phyloP scores from a whole-genome alignment of 1,140 invertebrate genomes.

The Pseudachorutes palmiensis region DNA sequence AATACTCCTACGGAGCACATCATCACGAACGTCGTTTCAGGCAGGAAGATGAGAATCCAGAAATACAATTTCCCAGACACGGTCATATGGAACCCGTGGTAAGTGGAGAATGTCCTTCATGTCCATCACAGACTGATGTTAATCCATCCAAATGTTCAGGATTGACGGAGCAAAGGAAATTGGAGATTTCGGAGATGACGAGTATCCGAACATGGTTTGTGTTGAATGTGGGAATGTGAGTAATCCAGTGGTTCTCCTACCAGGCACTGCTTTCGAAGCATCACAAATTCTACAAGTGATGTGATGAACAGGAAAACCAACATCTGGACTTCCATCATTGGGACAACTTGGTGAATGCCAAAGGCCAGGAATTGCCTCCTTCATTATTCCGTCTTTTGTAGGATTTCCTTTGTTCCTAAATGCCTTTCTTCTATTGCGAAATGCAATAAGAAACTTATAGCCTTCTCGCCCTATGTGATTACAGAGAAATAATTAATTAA shows the following conservation, averaged over 20 bases:
- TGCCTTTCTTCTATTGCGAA: no score
- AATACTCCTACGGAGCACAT: conserved; percentile 85
- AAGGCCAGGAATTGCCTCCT: no score
- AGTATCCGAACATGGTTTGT: conserved; percentile 43
- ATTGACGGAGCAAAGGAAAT: conserved; percentile 82
- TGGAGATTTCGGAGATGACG: conserved; percentile 87
- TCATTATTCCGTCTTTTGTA: no score
- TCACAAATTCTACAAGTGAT: conserved; percentile 75
- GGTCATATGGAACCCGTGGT: conserved; percentile 90
- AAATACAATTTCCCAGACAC: conserved; percentile 81
- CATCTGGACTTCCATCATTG: no score
- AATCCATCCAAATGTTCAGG: no score
- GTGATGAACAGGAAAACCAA: conserved; percentile 34
- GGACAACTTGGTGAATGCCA: no score
- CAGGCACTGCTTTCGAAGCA: conserved; percentile 77
- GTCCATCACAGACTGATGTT: no score
- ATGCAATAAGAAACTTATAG: no score
- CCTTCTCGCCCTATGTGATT: no score
- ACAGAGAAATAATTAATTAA: no score
- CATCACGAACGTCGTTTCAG: conserved; percentile 84
- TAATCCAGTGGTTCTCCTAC: conserved; percentile 70
- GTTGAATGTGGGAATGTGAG: conserved; percentile 85
- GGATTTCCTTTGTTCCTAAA: no score
- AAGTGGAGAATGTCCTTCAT: no score
- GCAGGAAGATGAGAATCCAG: conserved; percentile 80